Conservation (phyloP, 2,888 invertebrate genomes). For the Schrankia costaestrigalis region DNA sequence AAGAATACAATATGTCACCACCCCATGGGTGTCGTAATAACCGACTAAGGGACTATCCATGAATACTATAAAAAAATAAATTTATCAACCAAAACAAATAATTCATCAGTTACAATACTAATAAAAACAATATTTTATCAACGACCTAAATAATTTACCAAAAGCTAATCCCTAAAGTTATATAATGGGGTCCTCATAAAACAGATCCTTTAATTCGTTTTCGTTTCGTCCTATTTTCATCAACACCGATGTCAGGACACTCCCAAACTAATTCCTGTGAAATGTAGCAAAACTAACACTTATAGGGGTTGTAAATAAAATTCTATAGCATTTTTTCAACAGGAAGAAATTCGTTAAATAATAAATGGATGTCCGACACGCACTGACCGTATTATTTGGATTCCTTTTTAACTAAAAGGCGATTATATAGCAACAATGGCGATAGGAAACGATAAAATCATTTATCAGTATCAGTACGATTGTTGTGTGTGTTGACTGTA, state of each 20-base stretch:
- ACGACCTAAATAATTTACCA: constrained; percentile 2
- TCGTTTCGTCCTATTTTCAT: constrained; percentile 1
- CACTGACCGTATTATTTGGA: constrained; percentile 14
- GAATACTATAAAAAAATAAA: too few relatives aligned
- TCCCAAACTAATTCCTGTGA: constrained; percentile 19
- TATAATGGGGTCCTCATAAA: constrained; percentile 3
- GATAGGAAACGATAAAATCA: constrained; percentile 3
- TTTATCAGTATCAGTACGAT: constrained; percentile 3
- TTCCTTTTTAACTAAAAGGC: constrained; percentile 11
- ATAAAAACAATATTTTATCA: not conserved
- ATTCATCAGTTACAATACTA: too few relatives aligned
- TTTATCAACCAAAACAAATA: too few relatives aligned
- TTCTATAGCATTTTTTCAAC: constrained; percentile 13
- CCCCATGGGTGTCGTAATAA: too few relatives aligned
- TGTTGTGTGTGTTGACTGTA: constrained; percentile 1
- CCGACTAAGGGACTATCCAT: too few relatives aligned
- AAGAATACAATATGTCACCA: too few relatives aligned
- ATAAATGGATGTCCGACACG: constrained; percentile 23
- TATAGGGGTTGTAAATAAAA: constrained; percentile 24
- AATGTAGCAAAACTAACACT: constrained; percentile 17
- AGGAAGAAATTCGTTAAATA: constrained; percentile 17
- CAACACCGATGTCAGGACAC: constrained; percentile 9
- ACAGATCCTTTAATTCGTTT: constrained; percentile 4
- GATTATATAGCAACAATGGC: constrained; percentile 1
- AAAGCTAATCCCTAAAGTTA: too few relatives aligned